phyloP scores from a whole-genome alignment of 2,888 invertebrate genomes.

The Drosophila meridiana region DNA sequence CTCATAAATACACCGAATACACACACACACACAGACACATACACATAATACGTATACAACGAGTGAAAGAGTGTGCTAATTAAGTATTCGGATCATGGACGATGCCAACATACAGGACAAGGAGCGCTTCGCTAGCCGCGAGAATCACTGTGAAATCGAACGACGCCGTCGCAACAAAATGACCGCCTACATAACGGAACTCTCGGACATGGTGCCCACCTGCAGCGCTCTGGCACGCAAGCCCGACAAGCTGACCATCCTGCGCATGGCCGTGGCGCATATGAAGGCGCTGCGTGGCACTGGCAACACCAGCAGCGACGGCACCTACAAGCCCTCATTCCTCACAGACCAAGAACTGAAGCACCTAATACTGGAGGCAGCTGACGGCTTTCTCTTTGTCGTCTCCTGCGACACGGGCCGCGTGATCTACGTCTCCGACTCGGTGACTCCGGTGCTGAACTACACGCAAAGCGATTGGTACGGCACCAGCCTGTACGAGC shows the following conservation, averaged over 20 bases:
- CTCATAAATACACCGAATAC: constrained; percentile 25
- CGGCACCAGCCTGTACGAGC: constrained; percentile 96
- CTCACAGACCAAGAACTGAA: constrained; percentile 99
- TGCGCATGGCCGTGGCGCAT: constrained; percentile 99
- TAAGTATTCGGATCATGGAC: constrained; percentile 88
- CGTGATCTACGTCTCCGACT: constrained; percentile 99
- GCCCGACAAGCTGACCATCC: constrained; percentile 99
- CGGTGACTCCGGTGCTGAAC: constrained; percentile 98
- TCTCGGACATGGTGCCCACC: constrained; percentile 99
- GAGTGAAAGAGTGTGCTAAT: constrained; percentile 55
- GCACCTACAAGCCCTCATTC: constrained; percentile 99
- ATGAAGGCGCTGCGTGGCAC: constrained; percentile 98
- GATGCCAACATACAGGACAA: constrained; percentile 98
- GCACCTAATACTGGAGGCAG: constrained; percentile 99
- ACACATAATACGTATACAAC: constrained; percentile 1
- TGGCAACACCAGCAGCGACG: constrained; percentile 98
- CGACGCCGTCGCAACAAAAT: constrained; percentile 99
- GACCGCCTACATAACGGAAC: constrained; percentile 99
- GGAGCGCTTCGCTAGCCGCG: constrained; percentile 98
- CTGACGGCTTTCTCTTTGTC: constrained; percentile 96
- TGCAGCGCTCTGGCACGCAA: constrained; percentile 99
- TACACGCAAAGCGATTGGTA: constrained; percentile 99
- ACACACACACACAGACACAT: neutral
- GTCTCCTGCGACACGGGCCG: constrained; percentile 97
- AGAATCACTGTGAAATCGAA: constrained; percentile 99